Conservation (phyloP, 2,888 invertebrate species). For the Laothoe populi region DNA sequence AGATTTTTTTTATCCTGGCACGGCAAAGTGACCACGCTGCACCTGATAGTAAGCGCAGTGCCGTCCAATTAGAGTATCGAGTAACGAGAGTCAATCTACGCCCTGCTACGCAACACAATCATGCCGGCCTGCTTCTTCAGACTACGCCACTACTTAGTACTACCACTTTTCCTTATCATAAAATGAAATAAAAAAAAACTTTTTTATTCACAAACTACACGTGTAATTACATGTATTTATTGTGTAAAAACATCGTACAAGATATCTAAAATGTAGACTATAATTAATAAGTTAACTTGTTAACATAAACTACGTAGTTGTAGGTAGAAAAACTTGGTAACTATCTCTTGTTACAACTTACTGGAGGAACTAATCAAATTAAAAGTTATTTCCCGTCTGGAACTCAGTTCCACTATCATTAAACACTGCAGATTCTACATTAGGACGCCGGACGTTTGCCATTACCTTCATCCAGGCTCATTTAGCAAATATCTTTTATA, state of each 20-base stretch:
- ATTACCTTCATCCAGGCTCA: not conserved
- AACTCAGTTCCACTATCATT: constrained; percentile 40
- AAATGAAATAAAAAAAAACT: no score
- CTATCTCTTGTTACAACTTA: constrained; percentile 53
- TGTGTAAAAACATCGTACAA: no score
- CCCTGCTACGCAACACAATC: no score
- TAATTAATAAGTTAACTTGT: constrained; percentile 38
- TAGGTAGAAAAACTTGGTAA: constrained; percentile 47
- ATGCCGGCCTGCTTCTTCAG: no score
- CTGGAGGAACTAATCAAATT: constrained; percentile 64
- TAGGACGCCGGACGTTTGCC: not conserved
- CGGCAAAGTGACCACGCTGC: no score
- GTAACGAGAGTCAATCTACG: no score
- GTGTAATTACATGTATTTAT: not conserved
- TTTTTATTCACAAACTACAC: not conserved
- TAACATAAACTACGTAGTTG: constrained; percentile 43
- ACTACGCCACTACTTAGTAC: no score
- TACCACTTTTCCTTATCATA: no score
- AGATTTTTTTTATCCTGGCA: no score
- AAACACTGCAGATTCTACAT: constrained; percentile 29
- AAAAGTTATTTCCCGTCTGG: constrained; percentile 55
- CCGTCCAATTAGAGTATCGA: no score
- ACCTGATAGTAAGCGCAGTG: no score
- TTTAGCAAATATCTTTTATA: not conserved
- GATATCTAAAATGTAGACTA: not conserved